Conservation (phyloP, 2,797 vertebrate genomes). For the Australoheros facetus region DNA sequence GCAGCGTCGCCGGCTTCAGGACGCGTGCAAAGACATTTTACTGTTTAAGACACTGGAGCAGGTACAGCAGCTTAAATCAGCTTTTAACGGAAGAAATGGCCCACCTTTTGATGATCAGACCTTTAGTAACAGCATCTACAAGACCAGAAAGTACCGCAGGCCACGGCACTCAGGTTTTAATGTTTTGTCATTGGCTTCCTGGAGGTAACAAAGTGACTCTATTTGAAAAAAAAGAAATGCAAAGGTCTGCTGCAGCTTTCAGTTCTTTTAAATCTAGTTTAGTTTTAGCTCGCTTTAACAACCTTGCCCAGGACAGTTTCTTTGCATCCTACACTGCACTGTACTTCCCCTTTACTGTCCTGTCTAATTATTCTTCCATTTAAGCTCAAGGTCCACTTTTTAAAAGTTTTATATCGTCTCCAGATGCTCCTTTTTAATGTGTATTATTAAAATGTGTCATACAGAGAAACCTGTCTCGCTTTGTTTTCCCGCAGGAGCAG, state of each 20-base stretch:
- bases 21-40: conserved; percentile 92
- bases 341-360: no score
- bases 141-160: neutral
- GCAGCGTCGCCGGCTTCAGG: conserved; percentile 91
- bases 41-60: conserved; percentile 95
- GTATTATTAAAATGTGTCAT: neutral
- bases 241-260: neutral
- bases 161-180: neutral
- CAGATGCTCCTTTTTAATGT: neutral
- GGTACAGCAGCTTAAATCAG: conserved; percentile 73
- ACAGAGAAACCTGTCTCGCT: neutral
- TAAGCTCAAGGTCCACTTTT: neutral
- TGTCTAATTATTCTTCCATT: neutral
- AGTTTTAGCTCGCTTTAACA: neutral
- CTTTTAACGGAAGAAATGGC: neutral
- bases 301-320: neutral
- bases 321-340: neutral
- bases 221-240: neutral
- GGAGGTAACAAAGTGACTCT: neutral
- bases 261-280: neutral
- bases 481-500: conserved; percentile 84
- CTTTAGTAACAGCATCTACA: neutral
- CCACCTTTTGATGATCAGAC: neutral
- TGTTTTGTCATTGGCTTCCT: neutral
- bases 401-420: neutral